A percentile compares a stretch with the other conserved stretches of the same genome.
These are phyloP conservation scores for Latrodectus geometricus DNA, from an alignment of 1,140 invertebrate genomes.

Conservation along the genomic window DNA sequence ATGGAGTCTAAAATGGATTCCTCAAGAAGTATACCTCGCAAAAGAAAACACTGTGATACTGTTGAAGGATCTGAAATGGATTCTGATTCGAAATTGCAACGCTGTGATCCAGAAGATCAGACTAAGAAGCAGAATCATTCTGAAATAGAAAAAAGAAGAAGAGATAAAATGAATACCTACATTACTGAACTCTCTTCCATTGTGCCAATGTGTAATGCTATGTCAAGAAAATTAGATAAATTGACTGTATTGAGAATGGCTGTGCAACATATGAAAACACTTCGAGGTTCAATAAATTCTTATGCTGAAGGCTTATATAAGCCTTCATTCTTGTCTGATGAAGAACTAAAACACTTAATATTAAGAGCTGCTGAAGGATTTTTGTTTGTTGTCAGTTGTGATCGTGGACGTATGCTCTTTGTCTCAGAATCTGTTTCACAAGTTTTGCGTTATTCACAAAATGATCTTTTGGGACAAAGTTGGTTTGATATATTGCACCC, in stretches of 20 bases:
- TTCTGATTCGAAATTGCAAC: constrained; percentile 10
- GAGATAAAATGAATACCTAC: constrained; percentile 97
- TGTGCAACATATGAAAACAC: constrained; percentile 88
- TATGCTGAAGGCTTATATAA: constrained; percentile 86
- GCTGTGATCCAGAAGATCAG: constrained; percentile 31
- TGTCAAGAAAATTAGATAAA: constrained; percentile 93
- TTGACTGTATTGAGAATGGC: constrained; percentile 93
- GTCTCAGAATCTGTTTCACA: constrained; percentile 90
- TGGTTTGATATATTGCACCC: constrained; percentile 95
- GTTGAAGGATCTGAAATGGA: constrained; percentile 15
- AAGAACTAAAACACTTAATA: constrained; percentile 87
- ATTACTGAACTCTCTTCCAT: constrained; percentile 90
- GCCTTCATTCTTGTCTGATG: constrained; percentile 88
- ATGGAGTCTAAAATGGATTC: constrained; percentile 43
- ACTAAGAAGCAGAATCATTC: constrained; percentile 84
- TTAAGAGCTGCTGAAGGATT: constrained; percentile 89
- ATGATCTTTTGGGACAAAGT: constrained; percentile 90
- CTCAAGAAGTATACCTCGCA: constrained; percentile 11
- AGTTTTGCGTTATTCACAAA: constrained; percentile 76
- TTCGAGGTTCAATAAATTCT: constrained; percentile 77
- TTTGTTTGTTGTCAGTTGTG: constrained; percentile 92
- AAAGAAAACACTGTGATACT: constrained; percentile 25
- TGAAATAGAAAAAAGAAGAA: constrained; percentile 92
- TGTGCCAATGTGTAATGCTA: constrained; percentile 93
- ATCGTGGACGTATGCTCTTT: constrained; percentile 89